Evolutionary conservation across 2,113 vertebrate genomes (phyloP).

Genomic region (Leptocoma aspasia): DNA sequence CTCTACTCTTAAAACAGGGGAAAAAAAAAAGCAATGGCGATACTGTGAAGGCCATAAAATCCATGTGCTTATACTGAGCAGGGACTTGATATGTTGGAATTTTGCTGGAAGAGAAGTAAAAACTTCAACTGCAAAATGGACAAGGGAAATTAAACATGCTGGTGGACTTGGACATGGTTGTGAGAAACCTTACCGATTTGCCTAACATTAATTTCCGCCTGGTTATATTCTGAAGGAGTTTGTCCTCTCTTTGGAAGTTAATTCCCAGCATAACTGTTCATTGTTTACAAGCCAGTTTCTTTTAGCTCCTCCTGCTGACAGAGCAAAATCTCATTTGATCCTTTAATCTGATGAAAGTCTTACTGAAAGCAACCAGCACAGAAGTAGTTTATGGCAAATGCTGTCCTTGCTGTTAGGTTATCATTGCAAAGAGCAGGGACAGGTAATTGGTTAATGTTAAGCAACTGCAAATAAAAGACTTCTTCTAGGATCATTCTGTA

Average conservation of each 20-base stretch:
- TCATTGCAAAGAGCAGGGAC: not conserved
- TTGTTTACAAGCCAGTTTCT: not conserved
- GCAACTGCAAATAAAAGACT: not conserved
- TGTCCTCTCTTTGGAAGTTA: slow-evolving; percentile 10
- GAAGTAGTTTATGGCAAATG: not conserved
- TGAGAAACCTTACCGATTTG: not conserved
- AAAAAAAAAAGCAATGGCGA: not conserved
- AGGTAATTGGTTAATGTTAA: not conserved
- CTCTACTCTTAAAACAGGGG: not conserved
- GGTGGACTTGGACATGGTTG: not conserved
- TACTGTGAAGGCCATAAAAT: slow-evolving; percentile 47
- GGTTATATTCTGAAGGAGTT: not conserved
- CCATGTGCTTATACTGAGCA: slow-evolving; percentile 22
- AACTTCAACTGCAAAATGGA: not conserved
- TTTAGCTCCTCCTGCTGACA: not conserved
- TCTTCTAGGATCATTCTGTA: not conserved
- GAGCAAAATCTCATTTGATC: not conserved
- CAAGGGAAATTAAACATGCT: not conserved
- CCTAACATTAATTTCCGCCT: not conserved
- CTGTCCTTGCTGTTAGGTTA: not conserved
- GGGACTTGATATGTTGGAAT: slow-evolving; percentile 14
- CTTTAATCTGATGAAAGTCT: not conserved
- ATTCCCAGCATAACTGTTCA: not conserved
- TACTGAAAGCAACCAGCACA: not conserved
- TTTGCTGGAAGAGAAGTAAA: slow-evolving; percentile 29